Evolutionary conservation across 1,140 invertebrate species (phyloP), one percentile per base, ranked within the genome.

Genomic region (Heliconius hewitsoni): DNA sequence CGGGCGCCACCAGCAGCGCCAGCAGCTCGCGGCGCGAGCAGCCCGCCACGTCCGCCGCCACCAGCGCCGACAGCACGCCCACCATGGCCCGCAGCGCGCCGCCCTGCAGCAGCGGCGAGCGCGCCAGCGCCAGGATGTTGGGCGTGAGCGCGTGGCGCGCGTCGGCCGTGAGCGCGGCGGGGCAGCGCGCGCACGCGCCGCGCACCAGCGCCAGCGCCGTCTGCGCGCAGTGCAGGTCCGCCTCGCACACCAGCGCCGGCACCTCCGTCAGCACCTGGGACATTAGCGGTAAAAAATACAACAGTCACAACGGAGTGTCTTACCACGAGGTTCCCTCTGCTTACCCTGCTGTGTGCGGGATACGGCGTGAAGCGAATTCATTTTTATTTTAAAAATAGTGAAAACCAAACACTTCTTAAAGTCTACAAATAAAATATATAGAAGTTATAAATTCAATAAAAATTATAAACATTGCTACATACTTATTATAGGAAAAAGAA

Each of bases 151-250:
- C 95, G 4, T 89, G 84, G 8, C 94, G 93, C 23, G 95, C 94
- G 27, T 97, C 96, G 57, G 95, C 95, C 8, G 96, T 96, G 23
- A 98, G 92, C 18, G 97, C 96, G 78, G 95, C 91, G n/a, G 97
- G 96, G 90, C 97, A 96, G 74, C 96, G 90, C 83, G 96, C 94
- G 74, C 97, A 97, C 71, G 98, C 96, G n/a, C 96, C 96, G 52
- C 97, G 97, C 37, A 98, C 95, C 57, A 98, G 94, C 39, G 96
- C 96, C 71, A 98, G 95, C 55, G 97, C 97, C 84, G 98, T 96
- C 94, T 99, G 98, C 57, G 99, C 98, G 86, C 99, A 98, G 94
- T 99, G 98, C 52, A 99, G 95, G 95, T 99, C 99, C 72, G 97
- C 96, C 91, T 99, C 99, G 86, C 97, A 98, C 74, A 99, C 96